These are phyloP conservation scores for Hemitrygon akajei DNA, from an alignment of 2,797 vertebrate genomes.

Conservation along the genomic window DNA sequence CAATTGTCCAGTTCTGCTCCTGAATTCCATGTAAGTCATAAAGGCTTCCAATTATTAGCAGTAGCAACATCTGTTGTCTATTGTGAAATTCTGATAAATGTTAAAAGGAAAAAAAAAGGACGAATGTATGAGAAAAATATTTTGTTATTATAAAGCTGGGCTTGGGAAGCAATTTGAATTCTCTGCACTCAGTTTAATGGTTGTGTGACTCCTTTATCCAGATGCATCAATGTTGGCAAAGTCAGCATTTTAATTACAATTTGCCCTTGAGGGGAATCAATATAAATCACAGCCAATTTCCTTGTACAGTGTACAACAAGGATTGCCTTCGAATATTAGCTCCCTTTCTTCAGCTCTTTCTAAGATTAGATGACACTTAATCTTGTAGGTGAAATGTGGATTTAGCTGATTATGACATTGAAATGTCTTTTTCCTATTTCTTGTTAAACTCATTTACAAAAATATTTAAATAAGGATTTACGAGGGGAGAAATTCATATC, in stretches of 20 bases:
- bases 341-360: neutral
- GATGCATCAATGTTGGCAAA: neutral
- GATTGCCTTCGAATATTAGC: neutral
- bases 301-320: neutral
- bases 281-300: slow-evolving; percentile 20
- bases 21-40: slow-evolving; percentile 15
- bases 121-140: neutral
- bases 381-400: neutral
- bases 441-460: neutral
- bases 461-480: neutral
- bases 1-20: slow-evolving; percentile 11
- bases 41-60: slow-evolving; percentile 8
- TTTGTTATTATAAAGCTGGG: neutral
- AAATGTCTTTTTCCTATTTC: neutral
- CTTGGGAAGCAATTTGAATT: neutral
- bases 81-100: neutral
- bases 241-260: slow-evolving; percentile 23
- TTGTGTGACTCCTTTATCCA: slow-evolving; percentile 5
- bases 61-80: neutral
- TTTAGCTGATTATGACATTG: neutral
- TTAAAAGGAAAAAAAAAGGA: neutral
- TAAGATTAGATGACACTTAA: neutral
- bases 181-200: neutral
- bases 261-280: neutral
- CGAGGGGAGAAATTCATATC: neutral